Evolutionary conservation across 2,113 vertebrate species (phyloP).

Genomic region (Myrmecophaga tridactyla): DNA sequence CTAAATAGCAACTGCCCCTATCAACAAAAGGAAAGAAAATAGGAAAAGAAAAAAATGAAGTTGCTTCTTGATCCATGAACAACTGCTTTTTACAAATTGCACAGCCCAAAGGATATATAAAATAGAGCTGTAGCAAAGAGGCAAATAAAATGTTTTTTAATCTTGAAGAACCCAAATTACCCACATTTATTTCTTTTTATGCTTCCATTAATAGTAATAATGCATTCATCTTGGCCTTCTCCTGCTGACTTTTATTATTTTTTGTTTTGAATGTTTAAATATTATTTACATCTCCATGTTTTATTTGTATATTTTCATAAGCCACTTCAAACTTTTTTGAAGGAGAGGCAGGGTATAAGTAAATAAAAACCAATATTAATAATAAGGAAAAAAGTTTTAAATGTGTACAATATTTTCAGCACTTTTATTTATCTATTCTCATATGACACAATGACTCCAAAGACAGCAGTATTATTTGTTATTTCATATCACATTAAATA

Average conservation of each 20-base stretch:
- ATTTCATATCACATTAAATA: background rate
- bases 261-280: slow-evolving; percentile 28
- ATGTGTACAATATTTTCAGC: background rate
- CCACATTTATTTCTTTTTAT: background rate
- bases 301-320: slow-evolving; percentile 13
- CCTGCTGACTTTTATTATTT: background rate
- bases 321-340: background rate
- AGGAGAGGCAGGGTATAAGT: background rate
- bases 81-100: background rate
- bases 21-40: background rate
- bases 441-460: background rate
- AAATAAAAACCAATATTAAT: slow-evolving; percentile 20
- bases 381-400: background rate
- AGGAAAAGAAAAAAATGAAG: background rate
- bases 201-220: background rate
- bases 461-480: background rate
- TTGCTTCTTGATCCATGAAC: background rate
- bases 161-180: background rate
- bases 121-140: background rate
- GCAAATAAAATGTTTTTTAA: background rate
- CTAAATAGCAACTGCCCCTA: background rate
- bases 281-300: background rate
- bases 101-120: background rate
- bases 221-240: background rate
- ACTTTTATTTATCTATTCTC: background rate